Evolutionary conservation across 35 echinoderm and acorn worm genomes (phyloP).

Genomic region (Ptychodera flava): DNA sequence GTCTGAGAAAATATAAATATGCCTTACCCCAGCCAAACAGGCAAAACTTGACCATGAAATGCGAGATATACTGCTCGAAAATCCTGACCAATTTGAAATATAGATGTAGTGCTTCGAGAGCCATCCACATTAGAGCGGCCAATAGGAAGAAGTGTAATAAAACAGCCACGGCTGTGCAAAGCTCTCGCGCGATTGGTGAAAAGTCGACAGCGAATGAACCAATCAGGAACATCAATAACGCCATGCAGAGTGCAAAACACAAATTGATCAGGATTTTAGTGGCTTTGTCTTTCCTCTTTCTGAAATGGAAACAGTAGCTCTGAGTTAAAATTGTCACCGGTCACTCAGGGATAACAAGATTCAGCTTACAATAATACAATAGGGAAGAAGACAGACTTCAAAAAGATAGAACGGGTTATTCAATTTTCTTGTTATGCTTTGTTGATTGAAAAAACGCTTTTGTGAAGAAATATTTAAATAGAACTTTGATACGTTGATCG

Average conservation of each 20-base stretch:
- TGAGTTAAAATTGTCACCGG: background rate
- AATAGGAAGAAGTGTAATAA: slow-evolving; percentile 67
- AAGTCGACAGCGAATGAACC: slow-evolving; percentile 46
- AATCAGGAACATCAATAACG: slow-evolving; percentile 71
- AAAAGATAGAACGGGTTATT: background rate
- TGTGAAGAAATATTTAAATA: background rate
- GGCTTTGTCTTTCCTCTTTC: slow-evolving; percentile 46
- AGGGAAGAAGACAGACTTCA: background rate
- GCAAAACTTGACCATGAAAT: slow-evolving; percentile 68
- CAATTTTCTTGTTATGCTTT: background rate
- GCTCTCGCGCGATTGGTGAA: slow-evolving; percentile 11
- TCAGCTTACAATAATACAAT: background rate
- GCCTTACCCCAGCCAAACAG: slow-evolving; percentile 84
- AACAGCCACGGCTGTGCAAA: slow-evolving; percentile 49
- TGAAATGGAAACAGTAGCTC: slow-evolving; percentile 1
- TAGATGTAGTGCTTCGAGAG: slow-evolving; percentile 75
- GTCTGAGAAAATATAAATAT: background rate
- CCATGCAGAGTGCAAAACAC: slow-evolving; percentile 52
- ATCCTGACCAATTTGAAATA: slow-evolving; percentile 83
- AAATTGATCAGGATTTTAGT: slow-evolving; percentile 80
- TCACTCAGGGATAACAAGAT: background rate
- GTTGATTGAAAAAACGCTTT: background rate
- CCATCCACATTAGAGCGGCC: slow-evolving; percentile 87
- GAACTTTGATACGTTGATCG: too few relatives aligned
- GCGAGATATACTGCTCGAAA: slow-evolving; percentile 57